Evolutionary conservation across 2,113 vertebrate genomes (phyloP).

Genomic region (Tupaia chinensis): DNA sequence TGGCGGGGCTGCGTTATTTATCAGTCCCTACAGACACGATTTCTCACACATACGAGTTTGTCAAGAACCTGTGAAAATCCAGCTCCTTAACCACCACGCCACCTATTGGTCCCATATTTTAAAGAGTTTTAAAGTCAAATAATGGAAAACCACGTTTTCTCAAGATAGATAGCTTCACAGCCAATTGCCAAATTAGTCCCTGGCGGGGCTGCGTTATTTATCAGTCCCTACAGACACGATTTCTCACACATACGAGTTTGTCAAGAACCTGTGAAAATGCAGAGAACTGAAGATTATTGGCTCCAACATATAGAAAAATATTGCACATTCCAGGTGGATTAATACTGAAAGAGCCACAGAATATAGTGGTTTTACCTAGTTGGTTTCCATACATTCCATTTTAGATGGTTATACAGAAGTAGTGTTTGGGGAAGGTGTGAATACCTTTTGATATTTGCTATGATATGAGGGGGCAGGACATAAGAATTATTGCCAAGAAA

Average conservation of each 20-base stretch:
- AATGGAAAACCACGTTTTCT: neutral
- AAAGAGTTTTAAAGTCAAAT: conserved; percentile 31
- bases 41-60: neutral
- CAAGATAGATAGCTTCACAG: neutral
- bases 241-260: neutral
- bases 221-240: neutral
- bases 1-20: neutral
- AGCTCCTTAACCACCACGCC: no score
- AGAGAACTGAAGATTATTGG: neutral
- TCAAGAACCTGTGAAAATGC: neutral
- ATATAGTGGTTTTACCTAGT: neutral
- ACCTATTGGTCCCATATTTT: no score
- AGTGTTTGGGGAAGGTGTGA: neutral
- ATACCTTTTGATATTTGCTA: neutral
- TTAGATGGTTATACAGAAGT: neutral
- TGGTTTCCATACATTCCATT: neutral
- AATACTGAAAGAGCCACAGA: neutral
- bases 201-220: neutral
- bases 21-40: neutral
- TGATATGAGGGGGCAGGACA: neutral
- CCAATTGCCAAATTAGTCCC: neutral
- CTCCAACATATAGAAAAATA: conserved; percentile 22
- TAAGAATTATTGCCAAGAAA: neutral
- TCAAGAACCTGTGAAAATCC: no score
- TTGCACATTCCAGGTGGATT: neutral